These are phyloP conservation scores for Spicauda simplicius DNA, from an alignment of 2,888 invertebrate genomes.

Conservation along the genomic window DNA sequence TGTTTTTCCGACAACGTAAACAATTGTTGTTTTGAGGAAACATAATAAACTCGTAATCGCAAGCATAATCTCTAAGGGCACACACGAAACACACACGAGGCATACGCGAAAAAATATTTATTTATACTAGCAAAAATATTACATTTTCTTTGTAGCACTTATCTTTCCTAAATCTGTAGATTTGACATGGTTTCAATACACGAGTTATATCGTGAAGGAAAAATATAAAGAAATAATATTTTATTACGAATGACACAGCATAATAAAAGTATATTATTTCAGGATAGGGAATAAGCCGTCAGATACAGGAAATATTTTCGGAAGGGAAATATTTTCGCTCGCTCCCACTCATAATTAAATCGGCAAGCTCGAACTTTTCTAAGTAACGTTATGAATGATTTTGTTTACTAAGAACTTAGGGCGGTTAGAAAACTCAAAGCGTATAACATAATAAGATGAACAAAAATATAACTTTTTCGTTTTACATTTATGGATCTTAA, in stretches of 20 bases:
- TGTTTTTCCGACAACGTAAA: no score
- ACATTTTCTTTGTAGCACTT: no score
- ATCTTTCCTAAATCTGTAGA: not conserved
- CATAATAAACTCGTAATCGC: no score
- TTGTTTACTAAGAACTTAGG: slow-evolving; percentile 7
- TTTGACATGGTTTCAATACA: not conserved
- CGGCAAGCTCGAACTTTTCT: not conserved
- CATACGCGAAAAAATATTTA: no score
- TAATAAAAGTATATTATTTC: not conserved
- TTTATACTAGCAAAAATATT: no score
- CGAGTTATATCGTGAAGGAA: not conserved
- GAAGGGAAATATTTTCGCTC: not conserved
- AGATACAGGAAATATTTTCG: not conserved
- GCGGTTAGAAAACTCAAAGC: not conserved
- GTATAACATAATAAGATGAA: not conserved
- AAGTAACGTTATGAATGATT: slow-evolving; percentile 7
- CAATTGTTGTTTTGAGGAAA: no score
- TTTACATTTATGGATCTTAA: not conserved
- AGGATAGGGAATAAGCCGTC: not conserved
- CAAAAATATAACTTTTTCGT: not conserved
- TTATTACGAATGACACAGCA: not conserved
- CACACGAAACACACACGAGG: no score
- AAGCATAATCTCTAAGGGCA: no score
- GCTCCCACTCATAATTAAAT: slow-evolving; percentile 2
- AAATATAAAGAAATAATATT: not conserved